Evolutionary conservation across 2,888 invertebrate species (phyloP).

Genomic region (Drosophila ustulata): DNA sequence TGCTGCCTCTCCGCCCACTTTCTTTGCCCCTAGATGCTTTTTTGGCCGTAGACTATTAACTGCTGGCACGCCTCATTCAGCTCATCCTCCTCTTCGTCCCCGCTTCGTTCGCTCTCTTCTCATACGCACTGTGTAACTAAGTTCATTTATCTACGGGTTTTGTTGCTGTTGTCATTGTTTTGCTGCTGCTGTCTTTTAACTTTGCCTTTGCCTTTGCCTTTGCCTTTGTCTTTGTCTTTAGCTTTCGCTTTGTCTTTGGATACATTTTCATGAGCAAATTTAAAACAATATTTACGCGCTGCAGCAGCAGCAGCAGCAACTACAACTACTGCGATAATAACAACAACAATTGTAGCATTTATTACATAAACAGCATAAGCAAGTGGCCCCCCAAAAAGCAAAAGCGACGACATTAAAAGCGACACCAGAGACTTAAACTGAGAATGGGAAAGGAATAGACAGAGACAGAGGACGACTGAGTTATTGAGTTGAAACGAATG

Average conservation of each 20-base stretch:
- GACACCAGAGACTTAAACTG: constrained; percentile 42
- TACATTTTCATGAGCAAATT: constrained; percentile 62
- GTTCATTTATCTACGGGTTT: constrained; percentile 68
- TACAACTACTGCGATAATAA: not conserved
- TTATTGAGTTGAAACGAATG: constrained; percentile 1
- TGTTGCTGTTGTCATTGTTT: constrained; percentile 17
- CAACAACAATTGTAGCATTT: constrained; percentile 33
- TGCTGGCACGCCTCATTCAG: constrained; percentile 45
- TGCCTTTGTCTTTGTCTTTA: constrained; percentile 1
- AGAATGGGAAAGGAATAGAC: constrained; percentile 17
- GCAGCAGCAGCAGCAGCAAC: constrained; percentile 48
- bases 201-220: constrained; percentile 36
- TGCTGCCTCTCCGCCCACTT: not conserved
- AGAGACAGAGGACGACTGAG: constrained; percentile 4
- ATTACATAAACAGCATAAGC: constrained; percentile 58
- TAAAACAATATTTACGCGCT: constrained; percentile 73
- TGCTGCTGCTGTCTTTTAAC: constrained; percentile 33
- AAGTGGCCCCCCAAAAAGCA: constrained; percentile 37
- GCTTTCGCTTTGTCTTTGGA: constrained; percentile 29
- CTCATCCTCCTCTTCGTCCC: constrained; percentile 12
- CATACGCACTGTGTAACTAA: constrained; percentile 42
- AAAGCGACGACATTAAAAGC: constrained; percentile 46
- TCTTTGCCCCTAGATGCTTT: not conserved
- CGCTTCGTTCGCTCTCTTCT: not conserved
- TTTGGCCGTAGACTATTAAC: constrained; percentile 49